phyloP scores from a whole-genome alignment of 2,888 invertebrate genomes.

The Cancer borealis region DNA sequence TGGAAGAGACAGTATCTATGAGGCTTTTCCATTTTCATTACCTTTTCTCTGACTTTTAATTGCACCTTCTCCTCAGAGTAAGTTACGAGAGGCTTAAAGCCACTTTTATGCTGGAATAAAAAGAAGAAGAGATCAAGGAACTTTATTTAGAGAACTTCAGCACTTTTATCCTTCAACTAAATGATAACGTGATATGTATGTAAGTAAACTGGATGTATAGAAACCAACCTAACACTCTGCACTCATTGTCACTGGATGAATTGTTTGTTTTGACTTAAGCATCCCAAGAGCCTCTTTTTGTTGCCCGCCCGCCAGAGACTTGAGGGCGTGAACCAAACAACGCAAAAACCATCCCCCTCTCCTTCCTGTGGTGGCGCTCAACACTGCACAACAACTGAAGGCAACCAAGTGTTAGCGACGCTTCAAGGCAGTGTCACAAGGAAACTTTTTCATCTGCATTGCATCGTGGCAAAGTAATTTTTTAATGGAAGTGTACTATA shows the following conservation, averaged over 20 bases:
- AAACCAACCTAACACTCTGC: conserved; percentile 60
- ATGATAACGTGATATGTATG: conserved; percentile 62
- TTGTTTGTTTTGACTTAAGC: conserved; percentile 68
- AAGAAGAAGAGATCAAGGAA: conserved; percentile 63
- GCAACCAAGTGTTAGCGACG: conserved; percentile 53
- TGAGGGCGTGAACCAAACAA: conserved; percentile 58
- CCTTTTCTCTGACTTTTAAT: conserved; percentile 71
- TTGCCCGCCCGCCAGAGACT: conserved; percentile 43
- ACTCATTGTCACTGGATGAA: conserved; percentile 64
- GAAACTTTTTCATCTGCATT: not conserved
- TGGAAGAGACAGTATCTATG: conserved; percentile 70
- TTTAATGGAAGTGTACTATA: conserved; percentile 60
- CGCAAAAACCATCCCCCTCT: conserved; percentile 53
- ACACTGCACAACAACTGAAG: conserved; percentile 50
- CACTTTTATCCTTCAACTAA: conserved; percentile 59
- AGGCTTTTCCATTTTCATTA: conserved; percentile 71
- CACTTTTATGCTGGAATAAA: conserved; percentile 46
- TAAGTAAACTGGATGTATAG: conserved; percentile 66
- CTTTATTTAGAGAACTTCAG: not conserved
- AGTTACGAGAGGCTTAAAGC: conserved; percentile 65
- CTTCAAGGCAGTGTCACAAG: conserved; percentile 52
- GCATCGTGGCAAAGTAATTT: conserved; percentile 48
- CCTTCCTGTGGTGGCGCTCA: not conserved
- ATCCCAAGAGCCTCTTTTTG: conserved; percentile 61
- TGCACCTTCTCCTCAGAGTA: conserved; percentile 61